Base-by-base conservation (phyloP, 2,888 invertebrate genomes). In the Plebejus melissa region DNA sequence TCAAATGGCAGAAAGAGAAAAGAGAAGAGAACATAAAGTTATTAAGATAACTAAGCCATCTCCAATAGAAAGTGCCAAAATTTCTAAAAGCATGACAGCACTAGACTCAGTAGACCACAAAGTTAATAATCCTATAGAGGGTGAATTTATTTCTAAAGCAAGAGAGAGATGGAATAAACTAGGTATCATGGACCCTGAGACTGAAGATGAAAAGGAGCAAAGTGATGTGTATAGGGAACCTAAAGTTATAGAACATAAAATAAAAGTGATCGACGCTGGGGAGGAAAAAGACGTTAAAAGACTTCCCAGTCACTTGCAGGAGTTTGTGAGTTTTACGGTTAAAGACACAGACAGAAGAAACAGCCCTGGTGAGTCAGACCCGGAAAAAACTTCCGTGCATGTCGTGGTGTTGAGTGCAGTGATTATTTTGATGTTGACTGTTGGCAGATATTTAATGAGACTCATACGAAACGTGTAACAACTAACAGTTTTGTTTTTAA, bases 71-170 rank as follows among this genome's bases (percentile, higher is more conserved):
- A 78, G 83, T 85, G 77, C 80, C 76, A 86, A 85, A 4, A 80
- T 88, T 76, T 90, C 90, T 3, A 91, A 93, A 84, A 90, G 90
- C 78, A 87, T 89, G 85, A 85, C 91, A 69, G 81, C 84, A 1
- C 83, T 92, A 74, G 88, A 90, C 76, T 77, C 83, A 69, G 82
- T 88, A 7, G 91, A 94, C 76, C 83, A 87, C 28, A 92, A 90
- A 83, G 88, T 91, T 16, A 92, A 94, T 77, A 94, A 93, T 81
- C 91, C 90, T 77, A 95, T 97, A 22, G 96, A 96, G 82, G 95
- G 95, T 80, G 97, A 97, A 85, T 97, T 97, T 82, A 96, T 97
- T 85, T 95, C 94, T 54, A 96, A 95, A 82, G 97, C 97, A 74
- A 95, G 95, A 81, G 95, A 96, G 83, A 94, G 97, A 41, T 95